These are phyloP conservation scores for Papilio polyxenes DNA, from an alignment of 1,140 invertebrate genomes.

Conservation along the genomic window DNA sequence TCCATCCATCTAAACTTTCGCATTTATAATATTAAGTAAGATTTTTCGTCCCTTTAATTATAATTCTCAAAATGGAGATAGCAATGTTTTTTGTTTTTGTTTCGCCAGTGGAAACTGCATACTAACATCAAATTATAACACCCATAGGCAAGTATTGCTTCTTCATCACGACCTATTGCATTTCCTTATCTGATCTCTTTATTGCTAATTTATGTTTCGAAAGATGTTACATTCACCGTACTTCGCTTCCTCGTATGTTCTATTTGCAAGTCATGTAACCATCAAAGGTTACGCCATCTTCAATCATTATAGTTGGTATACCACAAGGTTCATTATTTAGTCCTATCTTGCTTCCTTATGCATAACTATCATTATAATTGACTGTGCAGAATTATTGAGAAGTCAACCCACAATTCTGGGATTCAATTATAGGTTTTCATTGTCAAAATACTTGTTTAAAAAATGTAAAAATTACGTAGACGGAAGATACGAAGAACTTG, in stretches of 20 bases:
- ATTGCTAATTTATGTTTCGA: constrained; percentile 11
- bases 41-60: too few species aligned
- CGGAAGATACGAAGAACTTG: too few species aligned
- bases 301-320: neutral
- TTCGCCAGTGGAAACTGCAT: neutral
- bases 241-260: constrained; percentile 8
- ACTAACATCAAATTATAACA: neutral
- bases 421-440: too few species aligned
- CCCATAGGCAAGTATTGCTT: neutral
- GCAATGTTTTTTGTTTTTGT: too few species aligned
- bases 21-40: too few species aligned
- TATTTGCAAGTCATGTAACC: neutral
- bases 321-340: neutral
- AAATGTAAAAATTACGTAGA: too few species aligned
- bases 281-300: constrained; percentile 12
- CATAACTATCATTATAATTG: neutral
- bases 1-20: too few species aligned
- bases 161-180: constrained; percentile 1
- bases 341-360: neutral
- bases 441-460: too few species aligned
- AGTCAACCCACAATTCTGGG: too few species aligned
- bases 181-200: neutral
- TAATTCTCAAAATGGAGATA: too few species aligned
- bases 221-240: constrained; percentile 18
- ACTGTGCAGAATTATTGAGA: too few species aligned